Percentiles rank a stretch among this genome's conserved stretches.
phyloP scores from a whole-genome alignment of 2,113 vertebrate species.

The Sakesphorus luctuosus region DNA sequence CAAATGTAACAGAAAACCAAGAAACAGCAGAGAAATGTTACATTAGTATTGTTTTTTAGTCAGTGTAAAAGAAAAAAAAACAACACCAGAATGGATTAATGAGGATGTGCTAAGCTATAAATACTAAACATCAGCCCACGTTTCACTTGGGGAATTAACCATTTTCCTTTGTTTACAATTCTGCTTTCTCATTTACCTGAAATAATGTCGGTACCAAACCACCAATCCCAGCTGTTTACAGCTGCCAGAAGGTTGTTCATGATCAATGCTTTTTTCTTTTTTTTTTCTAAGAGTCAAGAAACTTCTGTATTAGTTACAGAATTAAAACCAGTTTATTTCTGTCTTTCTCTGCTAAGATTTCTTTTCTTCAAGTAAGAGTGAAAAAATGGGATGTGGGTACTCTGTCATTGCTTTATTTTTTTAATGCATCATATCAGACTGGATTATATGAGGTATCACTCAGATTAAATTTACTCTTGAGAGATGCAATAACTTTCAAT shows the following conservation, averaged over 20 bases:
- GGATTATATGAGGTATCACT: conserved; percentile 8
- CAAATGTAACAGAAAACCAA: background rate
- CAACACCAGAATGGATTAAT: background rate
- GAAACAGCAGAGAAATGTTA: background rate
- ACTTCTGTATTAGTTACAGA: background rate
- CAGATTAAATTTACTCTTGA: conserved; percentile 41
- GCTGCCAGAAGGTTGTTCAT: background rate
- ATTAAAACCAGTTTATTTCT: background rate
- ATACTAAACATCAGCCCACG: background rate
- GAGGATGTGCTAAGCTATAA: background rate
- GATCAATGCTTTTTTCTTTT: background rate
- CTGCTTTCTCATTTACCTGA: conserved; percentile 40
- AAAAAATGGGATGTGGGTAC: background rate
- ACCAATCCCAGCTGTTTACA: background rate
- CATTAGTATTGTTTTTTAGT: background rate
- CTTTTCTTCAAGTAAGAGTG: background rate
- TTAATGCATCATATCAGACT: background rate
- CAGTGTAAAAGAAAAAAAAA: background rate
- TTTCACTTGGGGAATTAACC: background rate
- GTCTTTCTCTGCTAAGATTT: background rate
- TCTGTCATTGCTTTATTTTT: background rate
- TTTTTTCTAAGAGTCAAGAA: background rate
- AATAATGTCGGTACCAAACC: background rate
- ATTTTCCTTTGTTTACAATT: conserved; percentile 26
- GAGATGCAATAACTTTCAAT: conserved; percentile 41